A percentile compares a stretch with the other conserved stretches of the same genome.
These are phyloP conservation scores for Agrilus mali DNA, from an alignment of 2,888 invertebrate species.

Conservation along the genomic window DNA sequence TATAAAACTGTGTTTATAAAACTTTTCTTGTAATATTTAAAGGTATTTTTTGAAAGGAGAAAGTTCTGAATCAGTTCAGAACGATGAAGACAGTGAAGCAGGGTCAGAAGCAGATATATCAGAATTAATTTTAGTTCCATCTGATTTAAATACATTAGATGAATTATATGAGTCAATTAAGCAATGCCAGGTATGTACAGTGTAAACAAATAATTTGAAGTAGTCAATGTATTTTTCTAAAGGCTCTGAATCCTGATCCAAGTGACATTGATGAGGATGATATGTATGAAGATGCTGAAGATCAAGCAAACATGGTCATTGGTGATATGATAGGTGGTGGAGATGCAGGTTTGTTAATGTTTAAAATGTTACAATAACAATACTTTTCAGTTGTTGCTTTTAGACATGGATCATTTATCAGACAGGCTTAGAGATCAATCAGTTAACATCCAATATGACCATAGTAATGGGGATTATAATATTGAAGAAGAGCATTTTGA, in stretches of 20 bases:
- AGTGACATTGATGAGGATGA: constrained; percentile 39
- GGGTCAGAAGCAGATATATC: constrained; percentile 45
- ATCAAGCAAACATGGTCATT: constrained; percentile 28
- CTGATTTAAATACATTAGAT: constrained; percentile 47
- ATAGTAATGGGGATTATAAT: constrained; percentile 30
- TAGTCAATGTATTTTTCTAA: constrained; percentile 1
- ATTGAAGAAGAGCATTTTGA: constrained; percentile 42
- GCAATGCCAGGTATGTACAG: constrained; percentile 47
- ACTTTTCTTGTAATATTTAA: background rate
- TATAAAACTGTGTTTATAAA: constrained; percentile 17
- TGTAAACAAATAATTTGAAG: background rate
- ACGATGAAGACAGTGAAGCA: constrained; percentile 34
- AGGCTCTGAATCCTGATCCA: constrained; percentile 64
- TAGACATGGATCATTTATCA: constrained; percentile 23
- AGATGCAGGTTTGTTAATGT: constrained; percentile 10
- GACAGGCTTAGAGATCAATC: constrained; percentile 32
- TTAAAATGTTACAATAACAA: background rate
- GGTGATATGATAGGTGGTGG: constrained; percentile 10
- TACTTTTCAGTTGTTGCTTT: constrained; percentile 8
- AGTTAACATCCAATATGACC: constrained; percentile 26
- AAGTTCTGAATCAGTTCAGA: constrained; percentile 19
- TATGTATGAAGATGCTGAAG: constrained; percentile 34
- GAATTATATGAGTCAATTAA: constrained; percentile 62
- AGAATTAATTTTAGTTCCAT: constrained; percentile 61
- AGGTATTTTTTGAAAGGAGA: constrained; percentile 10